Evolutionary conservation across 2,888 invertebrate species (phyloP), one percentile per base, ranked within the genome.

Genomic region (Chrysolina oricalcia): DNA sequence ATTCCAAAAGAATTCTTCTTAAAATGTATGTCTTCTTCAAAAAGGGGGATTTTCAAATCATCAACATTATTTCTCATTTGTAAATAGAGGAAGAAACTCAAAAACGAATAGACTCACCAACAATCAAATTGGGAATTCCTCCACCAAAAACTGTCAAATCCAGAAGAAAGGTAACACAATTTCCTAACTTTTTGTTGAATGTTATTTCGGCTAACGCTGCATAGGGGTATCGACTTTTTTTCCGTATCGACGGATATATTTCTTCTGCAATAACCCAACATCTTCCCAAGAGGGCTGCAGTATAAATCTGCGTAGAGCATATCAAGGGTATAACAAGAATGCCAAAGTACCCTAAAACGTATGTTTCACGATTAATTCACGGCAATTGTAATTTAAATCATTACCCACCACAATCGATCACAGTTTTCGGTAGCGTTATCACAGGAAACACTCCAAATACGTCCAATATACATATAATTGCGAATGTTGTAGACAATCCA

Each of bases 361-460:
- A 9, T 43, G 2, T 43, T 4, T 43, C 9, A 43, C 11, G 43
- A 2, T 43, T 11, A 43, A 43, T 43, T 43, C 43, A 15, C 13
- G 13, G 11, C 43, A 43, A 15, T 43, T 10, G 43, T 15, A 43
- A 11, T 53, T 13, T 53, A 65, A 15, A 8, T n/a, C 9, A 35
- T 48, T 66, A 81, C 88, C 90, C 86, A 94, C 96, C 96, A 86
- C 95, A 94, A 81, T 93, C 91, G 63, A 95, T 93, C 23, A 96
- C 91, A 35, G 94, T 91, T 81, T 93, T 92, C 0, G 96, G 95
- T 73, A 96, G 87, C 0, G 95, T 92, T 15, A 96, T 91, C 1
- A 96, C 92, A 0, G 96, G 96, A 85, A 96, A 95, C 0, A 96
- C 95, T 56, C 96, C 96, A 85, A 96, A 95, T 63, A 96, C 91